These are phyloP conservation scores for Caenorhabditis parvicauda DNA, from an alignment of 2,888 invertebrate species.

Conservation along the genomic window DNA sequence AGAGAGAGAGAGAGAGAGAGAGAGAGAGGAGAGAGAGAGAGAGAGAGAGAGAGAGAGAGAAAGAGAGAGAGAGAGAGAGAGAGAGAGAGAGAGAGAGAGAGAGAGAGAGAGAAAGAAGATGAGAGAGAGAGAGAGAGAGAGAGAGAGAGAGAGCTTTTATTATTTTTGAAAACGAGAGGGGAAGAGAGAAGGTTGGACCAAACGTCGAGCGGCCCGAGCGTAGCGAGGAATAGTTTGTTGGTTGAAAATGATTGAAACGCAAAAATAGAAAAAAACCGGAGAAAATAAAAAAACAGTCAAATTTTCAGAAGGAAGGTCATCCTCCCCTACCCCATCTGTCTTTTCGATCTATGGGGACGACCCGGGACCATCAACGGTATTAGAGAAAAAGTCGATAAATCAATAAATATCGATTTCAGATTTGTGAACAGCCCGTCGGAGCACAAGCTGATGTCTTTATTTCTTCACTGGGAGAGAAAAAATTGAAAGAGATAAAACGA, in stretches of 20 bases:
- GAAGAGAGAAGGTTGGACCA: conserved; percentile 14
- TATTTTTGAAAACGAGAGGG: conserved; percentile 1
- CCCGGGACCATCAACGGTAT: conserved; percentile 33
- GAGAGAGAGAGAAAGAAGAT: no score
- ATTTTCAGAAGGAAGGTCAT: conserved; percentile 15
- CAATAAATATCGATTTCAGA: conserved; percentile 8
- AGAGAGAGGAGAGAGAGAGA: conserved; percentile 8
- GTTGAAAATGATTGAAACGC: not conserved
- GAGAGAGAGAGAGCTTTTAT: not conserved
- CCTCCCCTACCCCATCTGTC: conserved; percentile 29
- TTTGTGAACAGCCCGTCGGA: conserved; percentile 41
- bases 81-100: no score
- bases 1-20: conserved; percentile 5
- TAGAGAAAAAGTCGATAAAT: conserved; percentile 1
- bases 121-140: no score
- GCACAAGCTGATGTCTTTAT: conserved; percentile 42
- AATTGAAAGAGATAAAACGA: conserved; percentile 28
- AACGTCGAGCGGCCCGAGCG: not conserved
- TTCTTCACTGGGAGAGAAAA: conserved; percentile 36
- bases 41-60: no score
- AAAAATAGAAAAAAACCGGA: not conserved
- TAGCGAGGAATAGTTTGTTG: not conserved
- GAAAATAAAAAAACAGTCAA: not conserved
- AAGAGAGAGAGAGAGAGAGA: no score
- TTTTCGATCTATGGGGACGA: conserved; percentile 42